Evolutionary conservation across 53 echinoderm and acorn worm species (phyloP).

Genomic region (Henricia sp.): DNA sequence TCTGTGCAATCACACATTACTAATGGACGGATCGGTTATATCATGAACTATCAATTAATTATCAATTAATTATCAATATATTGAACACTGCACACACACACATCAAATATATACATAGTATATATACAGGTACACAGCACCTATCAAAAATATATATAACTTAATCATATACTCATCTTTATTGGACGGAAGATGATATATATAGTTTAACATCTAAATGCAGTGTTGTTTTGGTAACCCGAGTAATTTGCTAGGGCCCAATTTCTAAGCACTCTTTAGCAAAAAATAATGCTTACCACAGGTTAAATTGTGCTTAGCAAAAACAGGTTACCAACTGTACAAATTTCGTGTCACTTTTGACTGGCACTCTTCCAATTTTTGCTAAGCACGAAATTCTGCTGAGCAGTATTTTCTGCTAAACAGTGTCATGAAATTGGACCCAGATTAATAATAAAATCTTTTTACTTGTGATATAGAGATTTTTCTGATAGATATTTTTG

Average conservation of each 20-base stretch:
- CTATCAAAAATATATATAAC: slow-evolving; percentile 49
- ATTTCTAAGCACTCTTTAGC: too few relatives aligned
- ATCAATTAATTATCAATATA: slow-evolving; percentile 27
- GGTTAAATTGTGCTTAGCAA: too few relatives aligned
- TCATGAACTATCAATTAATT: slow-evolving; percentile 32
- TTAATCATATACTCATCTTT: slow-evolving; percentile 48
- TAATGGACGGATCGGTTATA: slow-evolving; percentile 47
- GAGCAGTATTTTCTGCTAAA: too few relatives aligned
- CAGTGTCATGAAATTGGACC: background rate
- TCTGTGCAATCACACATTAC: background rate
- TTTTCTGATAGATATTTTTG: slow-evolving; percentile 24
- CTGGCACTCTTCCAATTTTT: too few relatives aligned
- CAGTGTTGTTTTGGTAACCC: too few relatives aligned
- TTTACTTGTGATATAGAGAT: slow-evolving; percentile 16
- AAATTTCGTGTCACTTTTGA: too few relatives aligned
- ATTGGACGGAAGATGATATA: slow-evolving; percentile 58
- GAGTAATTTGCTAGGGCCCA: too few relatives aligned
- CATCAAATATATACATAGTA: slow-evolving; percentile 12
- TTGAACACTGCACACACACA: slow-evolving; percentile 22
- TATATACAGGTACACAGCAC: slow-evolving; percentile 14
- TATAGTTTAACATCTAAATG: slow-evolving; percentile 2
- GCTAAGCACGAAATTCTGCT: too few relatives aligned
- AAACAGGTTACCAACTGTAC: too few relatives aligned
- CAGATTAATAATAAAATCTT: slow-evolving; percentile 49
- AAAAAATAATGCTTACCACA: too few relatives aligned